A percentile compares a stretch with the other conserved stretches of the same genome.
Conservation (phyloP, 2,113 vertebrate species). For the Antennarius striatus region DNA sequence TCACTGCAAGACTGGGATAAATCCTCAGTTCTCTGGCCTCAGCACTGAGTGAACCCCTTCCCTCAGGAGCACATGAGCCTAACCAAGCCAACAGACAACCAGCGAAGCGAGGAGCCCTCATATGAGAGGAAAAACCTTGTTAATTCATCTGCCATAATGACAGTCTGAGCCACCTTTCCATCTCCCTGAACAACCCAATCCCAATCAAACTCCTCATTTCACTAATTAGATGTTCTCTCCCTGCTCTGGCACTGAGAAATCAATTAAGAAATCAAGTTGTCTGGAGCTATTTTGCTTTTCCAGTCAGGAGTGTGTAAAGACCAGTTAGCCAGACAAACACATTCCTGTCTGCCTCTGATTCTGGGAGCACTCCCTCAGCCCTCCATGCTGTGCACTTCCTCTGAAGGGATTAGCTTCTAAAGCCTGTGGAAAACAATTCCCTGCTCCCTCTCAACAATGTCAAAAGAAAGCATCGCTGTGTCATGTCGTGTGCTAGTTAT, state of each 20-base stretch:
- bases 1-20: conserved; percentile 74
- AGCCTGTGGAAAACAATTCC: conserved; percentile 67
- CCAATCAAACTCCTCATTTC: conserved; percentile 22
- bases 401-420: conserved; percentile 73
- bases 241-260: conserved; percentile 27
- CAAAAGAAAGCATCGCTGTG: conserved; percentile 53
- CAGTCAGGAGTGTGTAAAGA: conserved; percentile 48
- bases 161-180: conserved; percentile 46
- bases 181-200: conserved; percentile 46
- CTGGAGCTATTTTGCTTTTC: conserved; percentile 44
- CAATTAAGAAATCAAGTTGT: conserved; percentile 57
- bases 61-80: conserved; percentile 58
- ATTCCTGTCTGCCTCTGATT: conserved; percentile 68
- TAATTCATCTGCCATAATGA: conserved; percentile 69
- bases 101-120: conserved; percentile 59
- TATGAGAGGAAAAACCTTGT: conserved; percentile 58
- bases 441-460: conserved; percentile 60
- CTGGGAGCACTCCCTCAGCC: conserved; percentile 57
- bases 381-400: conserved; percentile 58
- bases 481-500: conserved; percentile 42
- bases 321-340: conserved; percentile 66
- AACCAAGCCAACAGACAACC: conserved; percentile 64
- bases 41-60: conserved; percentile 59
- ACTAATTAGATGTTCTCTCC: conserved; percentile 7
- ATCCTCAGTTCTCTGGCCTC: conserved; percentile 70